Base-by-base conservation (phyloP, 2,888 invertebrate species). In the Lamproptera curius region DNA sequence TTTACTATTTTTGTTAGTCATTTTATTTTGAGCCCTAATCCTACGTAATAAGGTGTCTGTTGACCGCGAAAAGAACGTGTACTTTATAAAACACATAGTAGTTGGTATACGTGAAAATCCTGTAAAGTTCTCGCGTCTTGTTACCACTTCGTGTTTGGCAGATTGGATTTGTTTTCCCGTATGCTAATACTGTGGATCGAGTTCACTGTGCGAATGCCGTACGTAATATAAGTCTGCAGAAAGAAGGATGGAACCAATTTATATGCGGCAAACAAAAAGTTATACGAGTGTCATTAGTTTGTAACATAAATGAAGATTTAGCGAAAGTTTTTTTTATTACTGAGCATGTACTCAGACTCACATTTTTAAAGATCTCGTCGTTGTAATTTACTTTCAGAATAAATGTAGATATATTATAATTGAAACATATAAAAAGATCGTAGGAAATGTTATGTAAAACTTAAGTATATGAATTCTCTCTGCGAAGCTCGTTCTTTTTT, bases 141-240 rank as follows among this genome's bases (percentile, higher is more conserved):
- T 79, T 77, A 67, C 67, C 66, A 66, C 62, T 65, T 62, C 72
- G 67, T 70, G 73, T 81, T 81, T 75, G 76, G 72, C 76, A 78
- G 76, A 84, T 84, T 80, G 78, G 74, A 79, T 83, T 83, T 81
- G 79, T 82, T 81, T 73, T 67, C 65, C 70, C 71, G 76, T 74
- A 81, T 77, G 80, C 76, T 77, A 80, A 82, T 82, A 77, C 65
- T 55, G 57, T 62, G 59, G 58, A 59, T 68, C 73, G 73, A 72
- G 75, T 59, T 52, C 53, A 51, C 42, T 57, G 62, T 16, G 68
- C 70, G 69, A 70, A 57, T 51, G 48, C 54, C 42, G 65, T 71
- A 76, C 78, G 73, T 76, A 55, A 49, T 52, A 61, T 20, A 20
- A 20, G 6, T n/a, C n/a, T n/a, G n/a, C n/a, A n/a, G n/a, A n/a